Evolutionary conservation across 2,888 invertebrate species (phyloP).

Genomic region (Buathra laborator): DNA sequence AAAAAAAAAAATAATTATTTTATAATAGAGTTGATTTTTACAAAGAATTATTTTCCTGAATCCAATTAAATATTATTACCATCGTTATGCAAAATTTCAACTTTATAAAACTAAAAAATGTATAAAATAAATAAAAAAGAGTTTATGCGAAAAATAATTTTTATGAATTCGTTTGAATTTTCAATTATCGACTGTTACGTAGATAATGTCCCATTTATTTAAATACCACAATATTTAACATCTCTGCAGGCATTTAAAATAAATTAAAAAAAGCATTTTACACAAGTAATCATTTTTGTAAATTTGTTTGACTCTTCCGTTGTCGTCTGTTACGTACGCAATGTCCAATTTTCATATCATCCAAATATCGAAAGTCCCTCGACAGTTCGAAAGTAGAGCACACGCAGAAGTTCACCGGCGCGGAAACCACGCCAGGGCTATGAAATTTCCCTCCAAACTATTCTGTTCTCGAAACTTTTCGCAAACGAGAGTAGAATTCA

Average conservation of each 20-base stretch:
- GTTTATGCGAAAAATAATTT: too few species aligned
- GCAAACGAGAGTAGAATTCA: neutral
- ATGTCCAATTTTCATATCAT: neutral
- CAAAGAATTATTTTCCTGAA: too few species aligned
- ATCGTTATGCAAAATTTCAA: too few species aligned
- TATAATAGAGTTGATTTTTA: neutral
- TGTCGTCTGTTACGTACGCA: neutral
- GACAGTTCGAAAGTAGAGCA: neutral
- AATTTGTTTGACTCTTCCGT: neutral
- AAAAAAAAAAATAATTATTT: neutral
- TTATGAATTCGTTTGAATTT: too few species aligned
- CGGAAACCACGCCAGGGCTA: conserved; percentile 8
- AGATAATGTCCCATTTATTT: neutral
- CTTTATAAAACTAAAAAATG: too few species aligned
- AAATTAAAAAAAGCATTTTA: too few species aligned
- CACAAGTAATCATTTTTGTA: neutral
- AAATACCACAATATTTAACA: neutral
- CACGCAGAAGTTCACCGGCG: conserved; percentile 17
- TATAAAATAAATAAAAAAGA: too few species aligned
- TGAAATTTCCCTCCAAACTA: conserved; percentile 28
- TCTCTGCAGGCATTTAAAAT: neutral
- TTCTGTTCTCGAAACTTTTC: conserved; percentile 32
- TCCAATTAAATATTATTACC: too few species aligned
- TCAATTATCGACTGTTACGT: neutral
- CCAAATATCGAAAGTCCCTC: neutral